Evolutionary conservation across 2,888 invertebrate species (phyloP).

Genomic region (Aromia moschata): DNA sequence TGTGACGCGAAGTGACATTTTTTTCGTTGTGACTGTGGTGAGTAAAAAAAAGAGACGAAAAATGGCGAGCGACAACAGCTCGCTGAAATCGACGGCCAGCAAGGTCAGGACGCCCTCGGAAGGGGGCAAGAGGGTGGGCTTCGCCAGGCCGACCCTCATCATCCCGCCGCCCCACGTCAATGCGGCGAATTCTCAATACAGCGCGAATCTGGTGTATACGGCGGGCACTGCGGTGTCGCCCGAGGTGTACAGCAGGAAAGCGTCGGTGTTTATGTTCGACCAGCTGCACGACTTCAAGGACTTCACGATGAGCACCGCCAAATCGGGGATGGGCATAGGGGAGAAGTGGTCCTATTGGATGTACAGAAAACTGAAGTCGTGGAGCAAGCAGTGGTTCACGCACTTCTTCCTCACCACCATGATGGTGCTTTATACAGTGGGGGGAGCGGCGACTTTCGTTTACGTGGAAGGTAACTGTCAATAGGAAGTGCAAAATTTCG

Average conservation of each 20-base stretch:
- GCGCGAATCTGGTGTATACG: slow-evolving; percentile 18
- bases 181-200: slow-evolving; percentile 20
- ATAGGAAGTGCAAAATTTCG: too few species aligned
- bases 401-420: slow-evolving; percentile 85
- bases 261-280: slow-evolving; percentile 81
- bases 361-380: slow-evolving; percentile 78
- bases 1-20: slow-evolving; percentile 11
- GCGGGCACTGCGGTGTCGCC: slow-evolving; percentile 19
- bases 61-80: slow-evolving; percentile 31
- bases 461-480: slow-evolving; percentile 77
- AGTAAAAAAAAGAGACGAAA: not conserved
- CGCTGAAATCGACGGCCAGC: slow-evolving; percentile 24
- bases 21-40: slow-evolving; percentile 5
- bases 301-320: slow-evolving; percentile 76
- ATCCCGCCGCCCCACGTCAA: slow-evolving; percentile 52
- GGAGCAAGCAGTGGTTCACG: slow-evolving; percentile 88
- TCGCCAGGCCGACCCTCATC: slow-evolving; percentile 53
- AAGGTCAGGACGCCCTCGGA: slow-evolving; percentile 36
- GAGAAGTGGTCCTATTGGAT: slow-evolving; percentile 84
- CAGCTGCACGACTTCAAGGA: slow-evolving; percentile 82
- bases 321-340: slow-evolving; percentile 83
- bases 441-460: slow-evolving; percentile 83
- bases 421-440: slow-evolving; percentile 79
- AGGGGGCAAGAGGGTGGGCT: slow-evolving; percentile 47
- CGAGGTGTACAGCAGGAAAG: slow-evolving; percentile 64